Evolutionary conservation across 2,888 invertebrate genomes (phyloP).

Genomic region (Spisula subtruncata): DNA sequence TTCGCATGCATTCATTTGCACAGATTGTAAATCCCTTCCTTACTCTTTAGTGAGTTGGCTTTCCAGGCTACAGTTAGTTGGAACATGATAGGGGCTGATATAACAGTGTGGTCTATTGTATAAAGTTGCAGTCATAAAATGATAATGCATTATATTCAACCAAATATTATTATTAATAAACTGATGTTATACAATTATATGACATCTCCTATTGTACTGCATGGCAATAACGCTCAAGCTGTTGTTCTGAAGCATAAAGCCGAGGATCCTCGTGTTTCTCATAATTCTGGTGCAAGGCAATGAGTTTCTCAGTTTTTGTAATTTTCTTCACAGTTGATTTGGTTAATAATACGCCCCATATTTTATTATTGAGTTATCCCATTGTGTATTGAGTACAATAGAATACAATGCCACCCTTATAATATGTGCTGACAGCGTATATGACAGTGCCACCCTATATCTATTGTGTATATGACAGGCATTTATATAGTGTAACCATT

Average conservation of each 20-base stretch:
- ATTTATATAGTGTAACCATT: neutral
- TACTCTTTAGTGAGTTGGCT: no score
- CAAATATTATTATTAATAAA: no score
- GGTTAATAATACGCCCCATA: neutral
- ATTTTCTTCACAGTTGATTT: neutral
- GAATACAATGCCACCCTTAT: constrained; percentile 2
- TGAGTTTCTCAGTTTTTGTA: neutral
- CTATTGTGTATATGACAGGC: neutral
- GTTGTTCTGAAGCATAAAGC: neutral
- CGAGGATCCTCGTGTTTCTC: neutral
- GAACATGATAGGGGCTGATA: no score
- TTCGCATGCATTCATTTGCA: no score
- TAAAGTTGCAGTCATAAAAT: no score
- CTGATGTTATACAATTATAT: no score
- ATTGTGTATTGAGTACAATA: neutral
- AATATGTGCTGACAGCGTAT: neutral
- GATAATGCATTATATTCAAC: no score
- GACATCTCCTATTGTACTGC: no score
- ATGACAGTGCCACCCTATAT: neutral
- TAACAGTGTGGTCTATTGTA: neutral
- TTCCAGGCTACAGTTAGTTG: no score
- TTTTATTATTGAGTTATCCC: constrained; percentile 12
- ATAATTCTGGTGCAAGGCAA: neutral
- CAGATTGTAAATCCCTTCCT: no score
- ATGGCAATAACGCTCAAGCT: no score